Evolutionary conservation across 2,888 invertebrate genomes (phyloP).

Genomic region (Eulithis testata): DNA sequence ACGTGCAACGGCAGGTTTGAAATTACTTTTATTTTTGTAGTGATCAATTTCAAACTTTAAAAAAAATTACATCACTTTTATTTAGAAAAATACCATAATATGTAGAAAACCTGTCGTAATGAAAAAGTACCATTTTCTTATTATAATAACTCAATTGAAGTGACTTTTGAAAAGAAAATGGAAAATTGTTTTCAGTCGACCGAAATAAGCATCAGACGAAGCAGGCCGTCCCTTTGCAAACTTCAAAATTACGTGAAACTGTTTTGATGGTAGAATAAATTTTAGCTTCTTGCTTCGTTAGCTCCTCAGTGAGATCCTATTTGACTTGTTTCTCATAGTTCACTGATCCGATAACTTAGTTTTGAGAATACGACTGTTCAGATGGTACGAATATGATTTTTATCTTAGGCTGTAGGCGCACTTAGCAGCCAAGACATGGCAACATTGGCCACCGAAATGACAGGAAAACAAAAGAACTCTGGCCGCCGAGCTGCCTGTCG

Average conservation of each 20-base stretch:
- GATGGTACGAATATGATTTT: too few relatives aligned
- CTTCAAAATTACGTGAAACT: slow-evolving; percentile 37
- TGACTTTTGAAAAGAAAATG: slow-evolving; percentile 26
- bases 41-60: background rate
- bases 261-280: slow-evolving; percentile 35
- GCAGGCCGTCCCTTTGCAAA: slow-evolving; percentile 23
- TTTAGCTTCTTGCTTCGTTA: slow-evolving; percentile 35
- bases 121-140: background rate
- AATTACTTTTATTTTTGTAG: too few relatives aligned
- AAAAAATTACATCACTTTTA: too few relatives aligned
- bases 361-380: background rate
- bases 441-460: too few relatives aligned
- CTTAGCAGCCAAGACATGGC: too few relatives aligned
- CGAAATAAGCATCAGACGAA: slow-evolving; percentile 31
- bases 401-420: too few relatives aligned
- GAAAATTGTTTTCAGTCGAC: slow-evolving; percentile 30
- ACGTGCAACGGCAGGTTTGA: too few relatives aligned
- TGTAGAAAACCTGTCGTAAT: background rate
- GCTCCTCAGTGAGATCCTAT: slow-evolving; percentile 9
- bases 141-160: slow-evolving; percentile 32
- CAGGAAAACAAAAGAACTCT: too few relatives aligned
- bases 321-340: slow-evolving; percentile 19
- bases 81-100: too few relatives aligned
- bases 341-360: slow-evolving; percentile 7
- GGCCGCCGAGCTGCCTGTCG: too few relatives aligned